Evolutionary conservation across 2,888 invertebrate species (phyloP), one percentile per base, ranked within the genome.

Genomic region (Halocaridina rubra): DNA sequence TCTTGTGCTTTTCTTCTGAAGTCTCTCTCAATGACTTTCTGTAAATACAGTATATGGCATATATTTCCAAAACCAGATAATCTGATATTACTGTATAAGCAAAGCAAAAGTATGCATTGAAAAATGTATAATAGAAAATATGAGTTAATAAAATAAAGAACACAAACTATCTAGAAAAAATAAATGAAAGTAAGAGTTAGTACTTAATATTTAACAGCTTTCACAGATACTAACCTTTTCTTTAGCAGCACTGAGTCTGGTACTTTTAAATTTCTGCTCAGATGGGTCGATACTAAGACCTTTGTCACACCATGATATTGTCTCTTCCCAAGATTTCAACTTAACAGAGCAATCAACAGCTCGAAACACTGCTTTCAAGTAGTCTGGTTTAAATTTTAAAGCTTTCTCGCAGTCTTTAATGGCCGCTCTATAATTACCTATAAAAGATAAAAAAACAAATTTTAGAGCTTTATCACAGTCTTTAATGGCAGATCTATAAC

Each of bases 331-430:
- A 89, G 94, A 93, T 32, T 92, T 92, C 81, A 95, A 91, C 89
- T 94, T 92, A 80, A 93, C 92, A 77, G 94, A 94, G 89, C 96
- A 95, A 88, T 95, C 94, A 0, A 95, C 95, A 0, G 96, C 96
- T 90, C 96, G 92, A 39, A 93, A 90, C 81, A 94, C 92, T 0
- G 96, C 95, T 92, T 98, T 98, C 0, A 92, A 90, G 90, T 98
- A 96, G 86, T 94, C 92, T 0, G 95, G 93, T 89, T 96, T 95
- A 67, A 95, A 92, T 89, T 94, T 93, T 27, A 97, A 90, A 0
- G 98, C 97, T 39, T 86, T 80, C 29, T 84, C 82, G 77, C 85
- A 88, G 72, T 88, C 88, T 39, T 72, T 86, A 7, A 88, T 64
- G 13, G 86, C 80, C 24, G 88, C 80, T 53, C 88, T 69, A 79